Evolutionary conservation across 2,113 vertebrate genomes (phyloP), one percentile per base, ranked within the genome.

Genomic region (Phyllopteryx taeniolatus): DNA sequence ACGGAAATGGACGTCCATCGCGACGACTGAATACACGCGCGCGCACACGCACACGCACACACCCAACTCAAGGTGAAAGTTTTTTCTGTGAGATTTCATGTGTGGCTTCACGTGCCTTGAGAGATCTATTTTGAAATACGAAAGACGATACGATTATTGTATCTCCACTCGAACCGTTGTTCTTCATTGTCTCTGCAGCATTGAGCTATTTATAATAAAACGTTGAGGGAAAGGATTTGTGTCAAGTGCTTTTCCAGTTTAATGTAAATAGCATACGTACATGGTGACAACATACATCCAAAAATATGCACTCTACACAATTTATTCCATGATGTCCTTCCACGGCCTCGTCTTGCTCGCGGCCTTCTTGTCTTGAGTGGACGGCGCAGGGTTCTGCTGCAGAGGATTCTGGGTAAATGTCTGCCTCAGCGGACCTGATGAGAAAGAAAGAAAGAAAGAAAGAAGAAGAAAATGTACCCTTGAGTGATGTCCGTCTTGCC

Each of bases 391-490:
- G 0, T 49, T 68, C 76, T 94, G 93, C 72, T 94, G 85, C 20
- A 96, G 77, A 57, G 96, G 95, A 81, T 95, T 96, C 60, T 96
- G 93, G 81, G 91, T 81, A 79, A 95, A 97, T 0, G 95, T 97
- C 87, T 95, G 95, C 74, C 92, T 92, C 84, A 97, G 83, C 0
- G 96, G 95, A 47, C 95, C 96, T 39, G 35, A n/a, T 96, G 77
- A 6, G 56, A 39, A 65, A 67, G 31, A 35, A 31, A 11, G 33
- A 75, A 46, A 56, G 1, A n/a, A 59, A 22, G 2, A 54, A 8
- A 19, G 8, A 9, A 9, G 20, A 53, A 53, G 17, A 49, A 49
- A 51, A 51, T 4, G 17, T 10, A 22, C 5, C 9, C 9, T 10
- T 10, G n/a, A 56, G 7, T 11, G 20, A 56, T 9, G 9, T 56